Conservation (phyloP, 1,140 invertebrate species). For the Dreissena rostriformis region DNA sequence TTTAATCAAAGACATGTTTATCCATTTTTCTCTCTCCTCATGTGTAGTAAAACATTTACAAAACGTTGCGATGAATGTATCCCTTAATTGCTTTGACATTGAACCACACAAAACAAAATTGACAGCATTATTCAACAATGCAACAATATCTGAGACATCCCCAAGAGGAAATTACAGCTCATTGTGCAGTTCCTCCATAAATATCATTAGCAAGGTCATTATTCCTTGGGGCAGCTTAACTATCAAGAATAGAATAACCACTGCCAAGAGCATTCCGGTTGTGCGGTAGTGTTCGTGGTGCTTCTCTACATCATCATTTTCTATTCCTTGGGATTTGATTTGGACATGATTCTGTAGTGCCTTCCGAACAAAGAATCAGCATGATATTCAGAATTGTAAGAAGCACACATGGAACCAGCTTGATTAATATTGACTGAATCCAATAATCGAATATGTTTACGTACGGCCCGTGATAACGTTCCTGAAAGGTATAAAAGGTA, state of each 20-base stretch:
- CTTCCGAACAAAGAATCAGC: slow-evolving; percentile 80
- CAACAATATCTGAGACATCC: slow-evolving; percentile 94
- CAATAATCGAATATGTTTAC: slow-evolving; percentile 68
- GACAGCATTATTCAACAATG: slow-evolving; percentile 93
- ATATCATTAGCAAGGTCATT: slow-evolving; percentile 68
- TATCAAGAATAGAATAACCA: slow-evolving; percentile 91
- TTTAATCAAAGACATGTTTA: too few species aligned
- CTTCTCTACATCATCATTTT: slow-evolving; percentile 76
- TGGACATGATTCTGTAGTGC: slow-evolving; percentile 78
- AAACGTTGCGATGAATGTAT: slow-evolving; percentile 51
- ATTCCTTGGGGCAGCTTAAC: slow-evolving; percentile 90
- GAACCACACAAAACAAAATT: slow-evolving; percentile 96
- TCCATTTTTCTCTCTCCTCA: neutral
- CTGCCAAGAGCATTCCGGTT: slow-evolving; percentile 94
- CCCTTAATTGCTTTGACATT: slow-evolving; percentile 84
- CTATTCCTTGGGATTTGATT: slow-evolving; percentile 75
- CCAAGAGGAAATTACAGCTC: slow-evolving; percentile 85
- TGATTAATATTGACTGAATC: slow-evolving; percentile 77
- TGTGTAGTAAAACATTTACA: slow-evolving; percentile 24
- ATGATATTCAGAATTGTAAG: slow-evolving; percentile 81
- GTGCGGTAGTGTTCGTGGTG: slow-evolving; percentile 88
- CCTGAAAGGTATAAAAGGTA: slow-evolving; percentile 39
- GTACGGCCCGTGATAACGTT: slow-evolving; percentile 25
- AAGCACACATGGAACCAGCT: slow-evolving; percentile 82
- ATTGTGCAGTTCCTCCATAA: slow-evolving; percentile 65